Conservation (phyloP, 2,888 invertebrate genomes). For the Lasioglossum figueresi region DNA sequence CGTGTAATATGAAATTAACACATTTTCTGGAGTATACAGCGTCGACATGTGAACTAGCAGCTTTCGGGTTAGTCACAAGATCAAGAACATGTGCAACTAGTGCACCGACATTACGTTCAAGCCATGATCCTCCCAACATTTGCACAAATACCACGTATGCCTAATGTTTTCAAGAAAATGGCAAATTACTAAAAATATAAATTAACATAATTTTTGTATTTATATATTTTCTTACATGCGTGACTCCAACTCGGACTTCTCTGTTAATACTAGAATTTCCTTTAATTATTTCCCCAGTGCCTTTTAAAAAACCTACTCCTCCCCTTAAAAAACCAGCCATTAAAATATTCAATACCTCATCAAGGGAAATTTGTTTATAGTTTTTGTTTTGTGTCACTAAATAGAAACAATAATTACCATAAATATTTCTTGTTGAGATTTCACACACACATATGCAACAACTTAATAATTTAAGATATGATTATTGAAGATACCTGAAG, state of each 20-base stretch:
- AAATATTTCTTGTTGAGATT: not conserved
- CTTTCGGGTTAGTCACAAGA: slow-evolving; percentile 97
- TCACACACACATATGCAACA: not conserved
- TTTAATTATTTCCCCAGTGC: slow-evolving; percentile 97
- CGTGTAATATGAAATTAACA: slow-evolving; percentile 96
- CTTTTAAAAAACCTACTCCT: slow-evolving; percentile 96
- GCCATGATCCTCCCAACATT: slow-evolving; percentile 96
- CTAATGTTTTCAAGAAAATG: slow-evolving; percentile 83
- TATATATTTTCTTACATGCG: slow-evolving; percentile 90
- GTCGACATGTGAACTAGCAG: slow-evolving; percentile 98
- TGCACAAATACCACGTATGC: slow-evolving; percentile 98
- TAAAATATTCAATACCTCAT: slow-evolving; percentile 95
- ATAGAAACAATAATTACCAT: slow-evolving; percentile 58
- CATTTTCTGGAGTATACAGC: slow-evolving; percentile 99
- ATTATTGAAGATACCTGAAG: slow-evolving; percentile 78
- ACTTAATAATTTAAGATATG: not conserved
- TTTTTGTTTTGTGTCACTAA: slow-evolving; percentile 87
- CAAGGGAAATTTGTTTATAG: slow-evolving; percentile 90
- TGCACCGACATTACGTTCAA: slow-evolving; percentile 95
- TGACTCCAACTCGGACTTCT: slow-evolving; percentile 98
- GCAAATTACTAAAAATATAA: slow-evolving; percentile 15
- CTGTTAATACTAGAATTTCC: slow-evolving; percentile 96
- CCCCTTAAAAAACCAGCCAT: slow-evolving; percentile 98
- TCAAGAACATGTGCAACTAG: slow-evolving; percentile 96
- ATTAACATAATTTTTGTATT: slow-evolving; percentile 20